Evolutionary conservation across 30 jellyfish, hydroid and myxozoan species (phyloP).

Genomic region (Haliclystus octoradiatus): DNA sequence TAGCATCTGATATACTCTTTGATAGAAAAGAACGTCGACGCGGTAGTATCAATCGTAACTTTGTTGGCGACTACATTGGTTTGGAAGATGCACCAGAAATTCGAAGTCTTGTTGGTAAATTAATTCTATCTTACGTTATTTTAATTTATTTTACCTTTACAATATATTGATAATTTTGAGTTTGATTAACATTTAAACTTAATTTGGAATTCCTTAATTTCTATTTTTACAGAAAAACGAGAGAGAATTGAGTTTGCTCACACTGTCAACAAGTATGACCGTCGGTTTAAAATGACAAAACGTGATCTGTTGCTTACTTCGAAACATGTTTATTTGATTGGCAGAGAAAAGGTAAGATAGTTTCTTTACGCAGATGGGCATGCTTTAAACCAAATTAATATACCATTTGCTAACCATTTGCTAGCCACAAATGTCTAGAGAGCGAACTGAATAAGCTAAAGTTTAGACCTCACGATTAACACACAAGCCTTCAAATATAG

Average conservation of each 20-base stretch:
- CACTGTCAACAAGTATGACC: slow-evolving; percentile 74
- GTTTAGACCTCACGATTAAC: too few species aligned
- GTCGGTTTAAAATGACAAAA: slow-evolving; percentile 84
- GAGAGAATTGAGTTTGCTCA: slow-evolving; percentile 94
- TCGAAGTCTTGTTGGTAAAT: slow-evolving; percentile 62
- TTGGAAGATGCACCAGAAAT: slow-evolving; percentile 87
- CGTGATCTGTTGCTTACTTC: slow-evolving; percentile 86
- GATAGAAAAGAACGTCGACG: slow-evolving; percentile 85
- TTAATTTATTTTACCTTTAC: neutral
- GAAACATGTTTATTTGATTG: slow-evolving; percentile 84
- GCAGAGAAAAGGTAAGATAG: slow-evolving; percentile 62
- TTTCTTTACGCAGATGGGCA: too few species aligned
- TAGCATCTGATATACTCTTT: slow-evolving; percentile 78
- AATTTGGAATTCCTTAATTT: too few species aligned
- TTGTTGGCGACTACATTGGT: slow-evolving; percentile 96
- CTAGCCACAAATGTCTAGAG: too few species aligned
- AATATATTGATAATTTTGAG: too few species aligned
- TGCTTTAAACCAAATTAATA: too few species aligned
- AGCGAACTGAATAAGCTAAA: too few species aligned
- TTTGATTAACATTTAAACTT: too few species aligned
- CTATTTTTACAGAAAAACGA: slow-evolving; percentile 55
- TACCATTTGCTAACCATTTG: too few species aligned
- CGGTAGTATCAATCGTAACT: slow-evolving; percentile 84
- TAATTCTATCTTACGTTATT: neutral
- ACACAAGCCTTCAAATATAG: too few species aligned